These are phyloP conservation scores for Harpagoxenus sublaevis DNA, from an alignment of 2,888 invertebrate species.

Conservation along the genomic window DNA sequence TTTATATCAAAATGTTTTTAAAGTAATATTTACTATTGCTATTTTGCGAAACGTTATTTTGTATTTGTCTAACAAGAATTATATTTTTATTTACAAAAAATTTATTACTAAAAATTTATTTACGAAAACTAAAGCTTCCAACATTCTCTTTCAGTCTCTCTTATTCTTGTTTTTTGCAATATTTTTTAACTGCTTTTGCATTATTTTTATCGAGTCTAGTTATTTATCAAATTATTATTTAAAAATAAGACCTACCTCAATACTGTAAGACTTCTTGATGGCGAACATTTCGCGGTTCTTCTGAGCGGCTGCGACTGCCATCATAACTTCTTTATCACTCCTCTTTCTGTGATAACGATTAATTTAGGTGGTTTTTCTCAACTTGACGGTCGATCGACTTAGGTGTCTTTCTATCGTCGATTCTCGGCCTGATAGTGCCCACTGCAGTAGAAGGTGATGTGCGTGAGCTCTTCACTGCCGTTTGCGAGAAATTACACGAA, in stretches of 20 bases:
- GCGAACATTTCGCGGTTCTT: slow-evolving; percentile 98
- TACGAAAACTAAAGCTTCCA: slow-evolving; percentile 1
- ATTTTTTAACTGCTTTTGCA: background rate
- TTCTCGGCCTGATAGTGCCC: slow-evolving; percentile 23
- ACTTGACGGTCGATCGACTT: slow-evolving; percentile 17
- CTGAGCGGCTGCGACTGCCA: slow-evolving; percentile 97
- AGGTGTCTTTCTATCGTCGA: slow-evolving; percentile 7
- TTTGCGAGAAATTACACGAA: slow-evolving; percentile 35
- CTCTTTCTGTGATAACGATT: slow-evolving; percentile 45
- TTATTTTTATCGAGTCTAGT: background rate
- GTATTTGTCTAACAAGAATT: background rate
- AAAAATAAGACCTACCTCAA: slow-evolving; percentile 93
- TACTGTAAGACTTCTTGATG: slow-evolving; percentile 98
- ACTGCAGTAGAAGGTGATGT: background rate
- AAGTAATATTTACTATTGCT: background rate
- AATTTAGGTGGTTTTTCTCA: slow-evolving; percentile 10
- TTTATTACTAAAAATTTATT: background rate
- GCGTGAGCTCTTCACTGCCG: slow-evolving; percentile 51
- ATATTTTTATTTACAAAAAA: background rate
- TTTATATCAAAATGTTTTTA: background rate
- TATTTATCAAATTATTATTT: background rate
- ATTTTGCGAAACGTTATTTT: background rate
- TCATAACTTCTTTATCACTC: slow-evolving; percentile 86
- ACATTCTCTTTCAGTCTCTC: background rate
- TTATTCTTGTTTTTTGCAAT: background rate